Conservation (phyloP, 2,113 vertebrate species). For the Proteles cristata region DNA sequence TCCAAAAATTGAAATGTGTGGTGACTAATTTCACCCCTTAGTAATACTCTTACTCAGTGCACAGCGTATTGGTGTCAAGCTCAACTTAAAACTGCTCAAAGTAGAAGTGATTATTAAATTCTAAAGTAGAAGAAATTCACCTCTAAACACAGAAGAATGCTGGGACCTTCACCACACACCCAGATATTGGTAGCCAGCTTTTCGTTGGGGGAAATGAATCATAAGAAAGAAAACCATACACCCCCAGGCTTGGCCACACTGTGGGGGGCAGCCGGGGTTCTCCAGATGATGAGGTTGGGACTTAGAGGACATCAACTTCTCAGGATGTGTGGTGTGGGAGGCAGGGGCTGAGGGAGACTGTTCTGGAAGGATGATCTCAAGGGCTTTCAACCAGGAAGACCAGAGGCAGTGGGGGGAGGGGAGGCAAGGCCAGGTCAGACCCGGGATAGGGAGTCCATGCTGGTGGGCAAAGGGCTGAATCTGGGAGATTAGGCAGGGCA, state of each 20-base stretch:
- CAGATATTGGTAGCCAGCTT: background rate
- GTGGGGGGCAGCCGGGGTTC: background rate
- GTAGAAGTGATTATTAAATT: background rate
- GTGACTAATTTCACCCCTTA: conserved; percentile 56
- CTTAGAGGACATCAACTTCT: background rate
- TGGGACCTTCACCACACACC: background rate
- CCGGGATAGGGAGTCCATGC: background rate
- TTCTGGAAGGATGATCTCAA: background rate
- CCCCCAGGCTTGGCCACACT: background rate
- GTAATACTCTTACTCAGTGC: conserved; percentile 41
- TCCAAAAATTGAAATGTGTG: background rate
- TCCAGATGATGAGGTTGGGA: background rate
- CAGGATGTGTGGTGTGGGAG: background rate
- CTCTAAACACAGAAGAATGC: background rate
- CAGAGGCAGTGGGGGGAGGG: background rate
- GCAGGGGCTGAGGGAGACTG: too few species aligned
- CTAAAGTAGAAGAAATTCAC: conserved; percentile 27
- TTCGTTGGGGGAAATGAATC: conserved; percentile 39
- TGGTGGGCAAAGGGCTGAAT: background rate
- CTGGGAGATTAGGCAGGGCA: background rate
- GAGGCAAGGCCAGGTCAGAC: background rate
- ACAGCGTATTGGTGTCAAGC: conserved; percentile 31
- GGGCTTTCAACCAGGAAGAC: background rate
- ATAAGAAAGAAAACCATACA: background rate
- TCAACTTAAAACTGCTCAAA: background rate